Conservation (phyloP, 1,140 invertebrate genomes). For the Artemia franciscana region DNA sequence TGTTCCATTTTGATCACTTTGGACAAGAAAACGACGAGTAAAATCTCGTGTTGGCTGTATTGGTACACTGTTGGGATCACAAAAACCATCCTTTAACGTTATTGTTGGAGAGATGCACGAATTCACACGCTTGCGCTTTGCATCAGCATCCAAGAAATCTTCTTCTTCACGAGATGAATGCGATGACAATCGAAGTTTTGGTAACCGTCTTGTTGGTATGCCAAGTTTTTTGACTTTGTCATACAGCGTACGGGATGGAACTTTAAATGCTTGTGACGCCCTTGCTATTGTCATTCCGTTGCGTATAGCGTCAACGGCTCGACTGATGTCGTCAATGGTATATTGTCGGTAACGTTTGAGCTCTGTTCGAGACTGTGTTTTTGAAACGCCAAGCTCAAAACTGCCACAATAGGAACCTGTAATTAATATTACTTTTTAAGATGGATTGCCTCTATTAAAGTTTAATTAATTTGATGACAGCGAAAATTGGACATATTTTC, state of each 20-base stretch:
- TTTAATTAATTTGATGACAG: too few species aligned
- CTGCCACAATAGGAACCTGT: neutral
- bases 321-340: conserved; percentile 54
- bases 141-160: neutral
- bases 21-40: too few species aligned
- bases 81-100: too few species aligned
- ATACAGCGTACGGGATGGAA: conserved; percentile 71
- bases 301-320: conserved; percentile 57
- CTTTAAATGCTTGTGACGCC: conserved; percentile 54
- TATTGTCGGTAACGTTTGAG: conserved; percentile 86
- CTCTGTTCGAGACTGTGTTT: conserved; percentile 30
- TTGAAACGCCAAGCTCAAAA: neutral
- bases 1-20: too few species aligned
- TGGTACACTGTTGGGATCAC: too few species aligned
- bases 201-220: conserved; percentile 39
- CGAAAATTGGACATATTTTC: too few species aligned
- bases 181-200: neutral
- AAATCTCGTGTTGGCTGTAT: too few species aligned
- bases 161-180: neutral
- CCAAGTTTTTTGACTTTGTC: conserved; percentile 79
- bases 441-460: too few species aligned
- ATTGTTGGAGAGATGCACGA: too few species aligned
- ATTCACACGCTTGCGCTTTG: too few species aligned
- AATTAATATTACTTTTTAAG: too few species aligned
- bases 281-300: conserved; percentile 62